Evolutionary conservation across 2,797 vertebrate genomes (phyloP).

Genomic region (Acrossocheilus fasciatus): DNA sequence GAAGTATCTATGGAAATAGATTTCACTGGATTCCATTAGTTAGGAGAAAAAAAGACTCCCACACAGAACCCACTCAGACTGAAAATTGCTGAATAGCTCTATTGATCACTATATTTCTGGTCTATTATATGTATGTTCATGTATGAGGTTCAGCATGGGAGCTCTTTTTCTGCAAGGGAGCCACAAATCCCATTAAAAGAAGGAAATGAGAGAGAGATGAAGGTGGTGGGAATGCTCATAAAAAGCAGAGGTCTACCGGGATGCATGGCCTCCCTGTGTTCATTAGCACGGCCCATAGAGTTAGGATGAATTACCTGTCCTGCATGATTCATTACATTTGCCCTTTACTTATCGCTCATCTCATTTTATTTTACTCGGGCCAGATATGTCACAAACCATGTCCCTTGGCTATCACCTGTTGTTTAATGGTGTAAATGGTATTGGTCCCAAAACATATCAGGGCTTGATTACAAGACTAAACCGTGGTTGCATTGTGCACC

Average conservation of each 20-base stretch:
- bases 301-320: constrained; percentile 50
- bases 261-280: constrained; percentile 38
- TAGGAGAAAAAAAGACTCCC: not conserved
- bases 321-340: constrained; percentile 41
- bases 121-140: constrained; percentile 37
- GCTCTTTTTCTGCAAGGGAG: not conserved
- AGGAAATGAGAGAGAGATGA: constrained; percentile 28
- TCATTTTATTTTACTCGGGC: constrained; percentile 18
- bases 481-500: constrained; percentile 6
- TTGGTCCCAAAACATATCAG: constrained; percentile 39
- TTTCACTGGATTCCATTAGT: constrained; percentile 8
- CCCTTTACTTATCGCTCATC: constrained; percentile 40
- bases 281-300: constrained; percentile 35
- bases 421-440: constrained; percentile 34
- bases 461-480: constrained; percentile 19
- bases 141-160: constrained; percentile 3
- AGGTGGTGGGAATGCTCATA: constrained; percentile 4
- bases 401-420: constrained; percentile 19
- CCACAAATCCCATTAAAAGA: constrained; percentile 48
- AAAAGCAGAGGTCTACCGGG: constrained; percentile 13
- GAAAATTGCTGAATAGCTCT: constrained; percentile 24
- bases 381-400: not conserved
- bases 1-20: not conserved
- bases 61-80: not conserved
- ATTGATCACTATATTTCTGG: constrained; percentile 27